Evolutionary conservation across 35 echinoderm and acorn worm genomes (phyloP).

Genomic region (Apostichopus californicus): DNA sequence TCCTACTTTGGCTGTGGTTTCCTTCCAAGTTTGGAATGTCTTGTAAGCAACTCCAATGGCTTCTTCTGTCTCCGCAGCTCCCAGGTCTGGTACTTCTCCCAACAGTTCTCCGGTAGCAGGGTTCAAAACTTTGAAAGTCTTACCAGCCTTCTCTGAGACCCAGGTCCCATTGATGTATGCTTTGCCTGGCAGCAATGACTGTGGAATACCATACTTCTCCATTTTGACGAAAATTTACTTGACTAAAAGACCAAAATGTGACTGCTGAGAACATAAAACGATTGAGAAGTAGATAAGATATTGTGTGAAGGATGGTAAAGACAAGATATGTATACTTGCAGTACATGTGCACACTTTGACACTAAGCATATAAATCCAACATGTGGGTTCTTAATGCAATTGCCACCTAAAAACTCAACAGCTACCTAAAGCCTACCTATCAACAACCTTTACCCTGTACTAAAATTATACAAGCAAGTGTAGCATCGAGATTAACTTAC

Average conservation of each 20-base stretch:
- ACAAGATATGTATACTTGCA: neutral
- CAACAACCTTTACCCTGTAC: neutral
- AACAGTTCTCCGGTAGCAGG: conserved; percentile 82
- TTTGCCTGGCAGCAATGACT: conserved; percentile 53
- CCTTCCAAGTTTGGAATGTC: conserved; percentile 80
- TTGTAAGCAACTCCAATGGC: conserved; percentile 77
- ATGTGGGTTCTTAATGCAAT: neutral
- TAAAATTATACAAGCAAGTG: neutral
- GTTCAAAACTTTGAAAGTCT: conserved; percentile 79
- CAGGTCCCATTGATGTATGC: conserved; percentile 85
- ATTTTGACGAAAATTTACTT: neutral
- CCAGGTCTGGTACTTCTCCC: conserved; percentile 55
- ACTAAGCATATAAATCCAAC: neutral
- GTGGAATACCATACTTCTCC: conserved; percentile 34
- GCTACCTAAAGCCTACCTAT: neutral
- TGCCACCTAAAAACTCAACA: neutral
- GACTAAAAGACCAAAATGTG: too few species aligned
- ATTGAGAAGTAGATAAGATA: neutral
- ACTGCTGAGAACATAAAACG: neutral
- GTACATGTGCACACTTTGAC: neutral
- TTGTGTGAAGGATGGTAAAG: neutral
- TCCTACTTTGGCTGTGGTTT: conserved; percentile 79
- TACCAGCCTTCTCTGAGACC: conserved; percentile 65
- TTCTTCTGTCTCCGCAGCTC: conserved; percentile 66
- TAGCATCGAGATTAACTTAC: neutral